These are phyloP conservation scores for Nymphicus hollandicus DNA, from an alignment of 2,113 vertebrate genomes.

Conservation along the genomic window DNA sequence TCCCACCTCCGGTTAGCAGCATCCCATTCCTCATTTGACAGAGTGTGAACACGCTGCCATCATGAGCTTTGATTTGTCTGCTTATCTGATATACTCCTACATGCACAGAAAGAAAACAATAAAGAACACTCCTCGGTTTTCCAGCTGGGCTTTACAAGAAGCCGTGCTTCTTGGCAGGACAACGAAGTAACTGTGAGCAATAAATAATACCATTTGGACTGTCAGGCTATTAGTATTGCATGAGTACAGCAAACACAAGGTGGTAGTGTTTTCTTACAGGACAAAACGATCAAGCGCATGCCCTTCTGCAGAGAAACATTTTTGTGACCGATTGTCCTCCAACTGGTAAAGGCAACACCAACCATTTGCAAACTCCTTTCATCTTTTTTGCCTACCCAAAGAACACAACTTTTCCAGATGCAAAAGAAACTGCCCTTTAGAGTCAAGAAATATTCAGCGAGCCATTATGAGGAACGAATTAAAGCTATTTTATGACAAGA, in stretches of 20 bases:
- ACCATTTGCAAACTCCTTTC: neutral
- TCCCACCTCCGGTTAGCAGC: constrained; percentile 92
- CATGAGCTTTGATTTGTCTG: constrained; percentile 92
- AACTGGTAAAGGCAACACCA: neutral
- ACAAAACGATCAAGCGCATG: neutral
- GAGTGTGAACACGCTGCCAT: constrained; percentile 95
- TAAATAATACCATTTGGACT: neutral
- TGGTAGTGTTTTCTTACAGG: constrained; percentile 57
- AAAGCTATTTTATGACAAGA: neutral
- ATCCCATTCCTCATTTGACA: constrained; percentile 94
- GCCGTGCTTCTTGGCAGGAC: neutral
- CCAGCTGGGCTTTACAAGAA: neutral
- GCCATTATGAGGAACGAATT: neutral
- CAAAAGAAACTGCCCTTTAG: neutral
- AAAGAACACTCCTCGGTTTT: neutral
- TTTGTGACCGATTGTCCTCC: neutral
- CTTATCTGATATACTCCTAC: constrained; percentile 90
- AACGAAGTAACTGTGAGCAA: neutral
- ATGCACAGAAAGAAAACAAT: neutral
- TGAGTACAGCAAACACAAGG: constrained; percentile 44
- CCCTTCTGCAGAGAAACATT: neutral
- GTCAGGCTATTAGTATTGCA: neutral
- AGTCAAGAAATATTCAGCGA: neutral
- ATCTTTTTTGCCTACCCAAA: neutral
- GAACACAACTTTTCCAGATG: neutral